These are phyloP conservation scores for Dichetophora obliterata DNA, from an alignment of 2,888 invertebrate genomes.

Conservation along the genomic window DNA sequence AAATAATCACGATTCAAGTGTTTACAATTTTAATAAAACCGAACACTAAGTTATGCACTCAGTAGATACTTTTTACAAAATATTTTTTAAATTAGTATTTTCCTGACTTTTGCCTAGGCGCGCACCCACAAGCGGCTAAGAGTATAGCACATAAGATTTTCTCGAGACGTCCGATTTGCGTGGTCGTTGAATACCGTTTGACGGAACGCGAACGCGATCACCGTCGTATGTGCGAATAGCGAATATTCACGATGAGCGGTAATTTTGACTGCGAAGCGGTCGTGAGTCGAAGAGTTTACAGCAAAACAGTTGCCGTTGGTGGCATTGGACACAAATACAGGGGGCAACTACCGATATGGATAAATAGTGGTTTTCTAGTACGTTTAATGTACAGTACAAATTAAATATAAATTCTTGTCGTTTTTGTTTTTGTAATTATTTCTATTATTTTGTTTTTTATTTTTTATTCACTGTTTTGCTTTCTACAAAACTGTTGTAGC, in stretches of 20 bases:
- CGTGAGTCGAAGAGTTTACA: neutral
- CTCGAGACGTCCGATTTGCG: conserved; percentile 46
- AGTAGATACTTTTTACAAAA: neutral
- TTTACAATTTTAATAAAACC: too few species aligned
- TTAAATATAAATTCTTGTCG: neutral
- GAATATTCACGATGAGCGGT: neutral
- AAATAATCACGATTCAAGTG: neutral
- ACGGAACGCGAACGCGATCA: neutral
- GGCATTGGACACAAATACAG: neutral
- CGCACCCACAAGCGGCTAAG: too few species aligned
- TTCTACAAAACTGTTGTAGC: neutral
- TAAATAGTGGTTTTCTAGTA: neutral
- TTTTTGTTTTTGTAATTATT: neutral
- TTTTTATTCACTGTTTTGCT: conserved; percentile 16
- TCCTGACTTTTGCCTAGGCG: too few species aligned
- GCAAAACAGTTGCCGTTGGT: conserved; percentile 12
- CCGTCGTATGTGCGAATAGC: neutral
- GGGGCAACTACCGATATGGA: neutral
- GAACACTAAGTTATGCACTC: neutral
- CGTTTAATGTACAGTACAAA: neutral
- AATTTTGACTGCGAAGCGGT: neutral
- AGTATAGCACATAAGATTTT: neutral
- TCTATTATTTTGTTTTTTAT: conserved; percentile 29
- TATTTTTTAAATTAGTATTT: neutral
- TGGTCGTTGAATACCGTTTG: conserved; percentile 50